phyloP scores from a whole-genome alignment of 2,797 vertebrate genomes.

The Coccyzus lansbergi region DNA sequence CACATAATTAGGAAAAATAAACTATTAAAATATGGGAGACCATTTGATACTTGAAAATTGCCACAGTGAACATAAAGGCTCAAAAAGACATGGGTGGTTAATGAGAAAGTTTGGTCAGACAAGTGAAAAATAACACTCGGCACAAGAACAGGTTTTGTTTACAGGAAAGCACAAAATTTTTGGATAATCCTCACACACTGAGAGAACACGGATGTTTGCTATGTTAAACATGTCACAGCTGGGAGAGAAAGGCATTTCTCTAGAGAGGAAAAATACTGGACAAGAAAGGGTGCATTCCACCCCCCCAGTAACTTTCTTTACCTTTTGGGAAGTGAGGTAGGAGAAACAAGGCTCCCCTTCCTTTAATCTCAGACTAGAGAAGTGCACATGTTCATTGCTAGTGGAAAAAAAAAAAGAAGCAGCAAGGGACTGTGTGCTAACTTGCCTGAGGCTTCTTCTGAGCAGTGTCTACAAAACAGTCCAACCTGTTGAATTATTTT shows the following conservation, averaged over 20 bases:
- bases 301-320: neutral
- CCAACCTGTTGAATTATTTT: slow-evolving; percentile 46
- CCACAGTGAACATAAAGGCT: neutral
- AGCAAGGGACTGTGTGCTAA: slow-evolving; percentile 34
- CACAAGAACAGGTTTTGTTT: neutral
- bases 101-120: neutral
- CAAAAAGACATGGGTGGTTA: neutral
- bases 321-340: neutral
- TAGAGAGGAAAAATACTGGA: neutral
- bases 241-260: neutral
- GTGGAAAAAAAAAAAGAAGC: neutral
- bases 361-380: neutral
- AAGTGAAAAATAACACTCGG: neutral
- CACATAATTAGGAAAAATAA: neutral
- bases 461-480: slow-evolving; percentile 39
- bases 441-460: slow-evolving; percentile 30
- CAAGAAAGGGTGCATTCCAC: neutral
- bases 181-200: neutral
- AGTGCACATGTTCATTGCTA: neutral
- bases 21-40: neutral
- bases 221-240: neutral
- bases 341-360: neutral
- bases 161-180: neutral
- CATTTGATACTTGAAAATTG: neutral
- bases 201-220: neutral